A percentile compares a stretch with the other conserved stretches of the same genome.
Conservation (phyloP, 2,888 invertebrate genomes). For the Brachypalpus laphriformis region DNA sequence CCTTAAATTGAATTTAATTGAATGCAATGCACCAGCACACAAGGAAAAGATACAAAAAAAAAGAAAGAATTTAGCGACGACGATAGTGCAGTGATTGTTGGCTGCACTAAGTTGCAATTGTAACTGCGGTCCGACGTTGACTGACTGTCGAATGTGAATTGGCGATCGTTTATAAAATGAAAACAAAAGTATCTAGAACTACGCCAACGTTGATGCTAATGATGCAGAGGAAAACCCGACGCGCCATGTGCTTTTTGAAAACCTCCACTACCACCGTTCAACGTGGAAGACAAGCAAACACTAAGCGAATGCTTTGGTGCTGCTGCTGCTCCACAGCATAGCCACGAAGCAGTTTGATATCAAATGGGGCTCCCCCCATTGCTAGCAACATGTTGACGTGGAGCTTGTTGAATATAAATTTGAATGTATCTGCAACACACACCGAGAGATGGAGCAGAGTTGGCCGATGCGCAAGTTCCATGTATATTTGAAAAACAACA, state of each 20-base stretch:
- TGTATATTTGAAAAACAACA: slow-evolving; percentile 60
- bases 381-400: slow-evolving; percentile 50
- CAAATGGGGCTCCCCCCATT: neutral
- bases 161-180: slow-evolving; percentile 66
- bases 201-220: slow-evolving; percentile 8
- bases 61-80: neutral
- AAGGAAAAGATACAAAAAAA: neutral
- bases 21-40: slow-evolving; percentile 61
- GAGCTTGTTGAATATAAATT: slow-evolving; percentile 48
- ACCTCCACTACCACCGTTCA: slow-evolving; percentile 41
- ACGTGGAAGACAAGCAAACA: slow-evolving; percentile 67
- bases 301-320: slow-evolving; percentile 27
- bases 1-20: slow-evolving; percentile 73
- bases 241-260: slow-evolving; percentile 33
- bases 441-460: neutral
- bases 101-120: slow-evolving; percentile 26
- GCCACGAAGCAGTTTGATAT: slow-evolving; percentile 66
- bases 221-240: slow-evolving; percentile 15
- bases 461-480: slow-evolving; percentile 45
- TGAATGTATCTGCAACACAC: slow-evolving; percentile 36
- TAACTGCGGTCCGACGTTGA: slow-evolving; percentile 59
- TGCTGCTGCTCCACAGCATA: slow-evolving; percentile 13
- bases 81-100: slow-evolving; percentile 3
- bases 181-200: slow-evolving; percentile 66
- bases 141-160: slow-evolving; percentile 62